phyloP scores from a whole-genome alignment of 1,140 invertebrate genomes.

The Hestina assimilis region DNA sequence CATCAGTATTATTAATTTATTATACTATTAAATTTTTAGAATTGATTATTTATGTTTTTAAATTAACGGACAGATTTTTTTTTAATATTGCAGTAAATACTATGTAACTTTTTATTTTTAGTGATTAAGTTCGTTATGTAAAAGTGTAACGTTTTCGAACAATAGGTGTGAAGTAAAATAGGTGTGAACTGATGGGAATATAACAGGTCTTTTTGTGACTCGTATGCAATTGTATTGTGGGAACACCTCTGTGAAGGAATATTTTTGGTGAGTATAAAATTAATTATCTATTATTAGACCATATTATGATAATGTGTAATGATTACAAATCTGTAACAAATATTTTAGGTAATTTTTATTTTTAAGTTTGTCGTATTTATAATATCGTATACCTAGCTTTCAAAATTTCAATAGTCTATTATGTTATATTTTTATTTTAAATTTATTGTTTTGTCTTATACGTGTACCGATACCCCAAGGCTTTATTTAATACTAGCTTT shows the following conservation, averaged over 20 bases:
- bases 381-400: too few relatives aligned
- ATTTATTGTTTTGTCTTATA: too few relatives aligned
- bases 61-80: neutral
- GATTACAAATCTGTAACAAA: too few relatives aligned
- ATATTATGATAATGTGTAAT: too few relatives aligned
- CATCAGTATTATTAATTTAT: too few relatives aligned
- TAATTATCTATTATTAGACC: too few relatives aligned
- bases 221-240: constrained; percentile 2
- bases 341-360: too few relatives aligned
- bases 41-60: neutral
- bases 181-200: constrained; percentile 34
- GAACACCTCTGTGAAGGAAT: neutral
- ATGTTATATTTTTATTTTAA: too few relatives aligned
- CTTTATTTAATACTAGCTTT: too few relatives aligned
- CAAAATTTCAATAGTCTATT: too few relatives aligned
- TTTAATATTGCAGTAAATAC: neutral
- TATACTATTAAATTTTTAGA: neutral
- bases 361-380: too few relatives aligned
- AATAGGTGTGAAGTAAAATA: constrained; percentile 33
- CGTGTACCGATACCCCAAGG: too few relatives aligned
- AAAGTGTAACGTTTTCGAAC: constrained; percentile 24
- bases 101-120: neutral
- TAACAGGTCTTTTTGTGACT: constrained; percentile 18
- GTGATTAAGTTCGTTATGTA: constrained; percentile 13
- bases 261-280: constrained; percentile 11